Evolutionary conservation across 1,140 invertebrate species (phyloP).

Genomic region (Cheumatopsyche charites): DNA sequence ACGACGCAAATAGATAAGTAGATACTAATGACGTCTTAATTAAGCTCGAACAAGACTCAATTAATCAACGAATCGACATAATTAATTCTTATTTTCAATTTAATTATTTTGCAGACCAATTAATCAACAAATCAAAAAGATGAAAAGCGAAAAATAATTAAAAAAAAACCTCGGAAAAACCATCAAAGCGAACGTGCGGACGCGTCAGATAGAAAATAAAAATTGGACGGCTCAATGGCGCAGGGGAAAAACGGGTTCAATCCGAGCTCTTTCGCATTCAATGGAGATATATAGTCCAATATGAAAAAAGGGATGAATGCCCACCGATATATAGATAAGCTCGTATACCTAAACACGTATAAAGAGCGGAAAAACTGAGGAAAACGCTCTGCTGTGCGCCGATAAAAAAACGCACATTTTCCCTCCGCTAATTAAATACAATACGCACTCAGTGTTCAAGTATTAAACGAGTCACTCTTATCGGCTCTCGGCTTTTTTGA

Average conservation of each 20-base stretch:
- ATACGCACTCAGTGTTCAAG: conserved; percentile 2
- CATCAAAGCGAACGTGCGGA: not conserved
- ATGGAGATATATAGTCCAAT: conserved; percentile 24
- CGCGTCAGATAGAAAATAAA: conserved; percentile 22
- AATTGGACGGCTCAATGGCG: conserved; percentile 11
- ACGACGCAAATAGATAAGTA: too few relatives aligned
- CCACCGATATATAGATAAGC: too few relatives aligned
- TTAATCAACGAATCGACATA: too few relatives aligned
- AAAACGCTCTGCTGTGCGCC: not conserved
- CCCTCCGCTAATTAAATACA: conserved; percentile 29
- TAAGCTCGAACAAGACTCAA: too few relatives aligned
- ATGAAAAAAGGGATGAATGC: conserved; percentile 23
- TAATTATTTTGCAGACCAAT: not conserved
- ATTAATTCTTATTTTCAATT: too few relatives aligned
- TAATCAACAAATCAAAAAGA: not conserved
- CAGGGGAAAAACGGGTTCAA: conserved; percentile 16
- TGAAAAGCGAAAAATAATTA: not conserved
- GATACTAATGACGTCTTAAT: too few relatives aligned
- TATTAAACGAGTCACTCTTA: not conserved
- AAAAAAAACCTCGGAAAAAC: not conserved
- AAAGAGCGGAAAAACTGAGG: not conserved
- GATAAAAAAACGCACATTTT: conserved; percentile 14
- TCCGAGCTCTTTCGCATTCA: conserved; percentile 2
- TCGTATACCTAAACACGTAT: too few relatives aligned
- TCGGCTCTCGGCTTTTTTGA: not conserved